Evolutionary conservation across 2,797 vertebrate species (phyloP).

Genomic region (Pangasius krempfi): DNA sequence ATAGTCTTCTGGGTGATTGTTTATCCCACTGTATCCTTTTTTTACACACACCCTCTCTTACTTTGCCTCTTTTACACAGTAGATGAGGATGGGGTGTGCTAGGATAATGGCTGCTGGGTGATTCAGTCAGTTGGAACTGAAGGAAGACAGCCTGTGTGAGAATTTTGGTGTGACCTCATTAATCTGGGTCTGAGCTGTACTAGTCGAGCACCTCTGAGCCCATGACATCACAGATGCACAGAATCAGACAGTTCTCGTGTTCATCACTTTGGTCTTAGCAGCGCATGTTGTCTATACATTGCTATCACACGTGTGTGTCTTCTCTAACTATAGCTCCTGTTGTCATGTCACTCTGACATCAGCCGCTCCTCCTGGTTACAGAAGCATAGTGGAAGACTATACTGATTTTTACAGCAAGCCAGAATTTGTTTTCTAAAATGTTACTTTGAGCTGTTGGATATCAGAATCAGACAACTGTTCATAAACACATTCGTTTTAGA

Average conservation of each 20-base stretch:
- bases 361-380: background rate
- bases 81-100: slow-evolving; percentile 28
- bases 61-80: background rate
- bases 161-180: slow-evolving; percentile 52
- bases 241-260: background rate
- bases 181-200: slow-evolving; percentile 24
- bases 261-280: background rate
- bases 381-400: background rate
- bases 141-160: slow-evolving; percentile 36
- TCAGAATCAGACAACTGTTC: background rate
- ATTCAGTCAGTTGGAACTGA: slow-evolving; percentile 50
- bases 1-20: background rate
- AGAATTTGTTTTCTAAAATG: background rate
- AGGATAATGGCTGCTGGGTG: slow-evolving; percentile 50
- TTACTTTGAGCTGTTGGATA: background rate
- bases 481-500: background rate
- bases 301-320: background rate
- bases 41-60: slow-evolving; percentile 11
- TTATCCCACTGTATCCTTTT: slow-evolving; percentile 12
- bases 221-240: slow-evolving; percentile 12
- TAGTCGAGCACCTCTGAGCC: slow-evolving; percentile 40
- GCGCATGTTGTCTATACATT: background rate
- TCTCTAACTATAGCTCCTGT: background rate
- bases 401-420: no score
- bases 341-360: background rate